Base-by-base conservation (phyloP, 2,113 vertebrate species). In the Amphilophus citrinellus region DNA sequence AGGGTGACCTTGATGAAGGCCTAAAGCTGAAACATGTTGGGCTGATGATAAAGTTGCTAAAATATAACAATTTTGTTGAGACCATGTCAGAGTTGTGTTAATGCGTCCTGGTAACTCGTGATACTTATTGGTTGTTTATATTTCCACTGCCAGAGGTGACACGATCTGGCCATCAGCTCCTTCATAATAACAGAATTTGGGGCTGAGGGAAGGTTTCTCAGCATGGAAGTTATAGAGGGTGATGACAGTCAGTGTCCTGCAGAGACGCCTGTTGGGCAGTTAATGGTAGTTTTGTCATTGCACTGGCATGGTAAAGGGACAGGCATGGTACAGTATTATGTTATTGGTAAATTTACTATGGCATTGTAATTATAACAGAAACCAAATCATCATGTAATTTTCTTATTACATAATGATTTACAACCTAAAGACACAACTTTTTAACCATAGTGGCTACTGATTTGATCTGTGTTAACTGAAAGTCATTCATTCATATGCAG, bases 271-370 rank as follows among this genome's bases (percentile, higher is more conserved):
- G 47, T 73, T 73, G 27, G 32, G 27, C 47, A 73, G 68, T 53
- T 71, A 71, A 71, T 71, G 66, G 44, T n/a, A 20, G 3, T 73
- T 73, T 73, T 73, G 53, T 56, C 47, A 73, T 73, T 73, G 17
- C 47, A 32, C 17, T 56, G 27, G 47, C 17, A 56, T 14, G 27
- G 4, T 53, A 56, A 73, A 53, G 47, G 68, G 10, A 56, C 68
- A 73, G 32, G 47, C n/a, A 56, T 2, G 7, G 27, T n/a, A 73
- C 17, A 56, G 20, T 35, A 56, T 32, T 73, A 73, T 1, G 4
- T 7, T 73, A 56, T 35, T 56, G 27, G 18, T 73, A 56, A 32
- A 73, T 56, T 32, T 73, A 53, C 17, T 53, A 14, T 73, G 32
- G 17, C 50, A 73, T 53, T n/a, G 6, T 53, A 73, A 73, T 73